Evolutionary conservation across 2,797 vertebrate genomes (phyloP), one percentile per base, ranked within the genome.

Genomic region (Etheostoma nigrum): DNA sequence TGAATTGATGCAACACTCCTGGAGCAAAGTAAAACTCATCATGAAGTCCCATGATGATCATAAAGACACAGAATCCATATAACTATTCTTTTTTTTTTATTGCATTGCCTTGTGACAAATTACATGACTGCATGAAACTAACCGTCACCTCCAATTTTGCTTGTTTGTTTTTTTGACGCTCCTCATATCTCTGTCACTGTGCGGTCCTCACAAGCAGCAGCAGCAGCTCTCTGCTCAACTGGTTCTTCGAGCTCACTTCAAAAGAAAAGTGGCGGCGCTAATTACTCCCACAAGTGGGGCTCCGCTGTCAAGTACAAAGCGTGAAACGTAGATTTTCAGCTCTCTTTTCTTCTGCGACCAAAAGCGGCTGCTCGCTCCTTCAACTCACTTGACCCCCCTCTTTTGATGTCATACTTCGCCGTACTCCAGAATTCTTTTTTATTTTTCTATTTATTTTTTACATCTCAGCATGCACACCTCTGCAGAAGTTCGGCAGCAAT

Each of bases 231-330:
- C 72, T 61, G 13, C 59, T 66, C 21, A 8, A 42, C 77, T 23
- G 40, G 68, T 78, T 79, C 85, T 72, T 78, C 53, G 23, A 84
- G 66, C 62, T 82, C 57, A 64, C 84, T 77, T 86, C 82, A 79
- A 88, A 88, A 81, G 77, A 49, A 65, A 70, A 76, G 61, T 72
- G 0, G 59, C 23, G 1, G 59, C 2, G 64, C 72, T 88, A 88
- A 89, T 86, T 85, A 85, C 78, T 84, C 82, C 86, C 82, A 71
- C 72, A 66, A 89, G 84, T 77, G 83, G 63, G 83, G 66, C 75
- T 72, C 45, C 16, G 23, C 81, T 67, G 81, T 57, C 48, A 48
- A 87, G 78, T 68, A 86, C 70, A 82, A 87, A 81, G 85, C 55
- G 21, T 5, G 74, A 57, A 69, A 63, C 59, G 21, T 18, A 67